Evolutionary conservation across 2,113 vertebrate genomes (phyloP), one percentile per base, ranked within the genome.

Genomic region (Ramphastos sulfuratus): DNA sequence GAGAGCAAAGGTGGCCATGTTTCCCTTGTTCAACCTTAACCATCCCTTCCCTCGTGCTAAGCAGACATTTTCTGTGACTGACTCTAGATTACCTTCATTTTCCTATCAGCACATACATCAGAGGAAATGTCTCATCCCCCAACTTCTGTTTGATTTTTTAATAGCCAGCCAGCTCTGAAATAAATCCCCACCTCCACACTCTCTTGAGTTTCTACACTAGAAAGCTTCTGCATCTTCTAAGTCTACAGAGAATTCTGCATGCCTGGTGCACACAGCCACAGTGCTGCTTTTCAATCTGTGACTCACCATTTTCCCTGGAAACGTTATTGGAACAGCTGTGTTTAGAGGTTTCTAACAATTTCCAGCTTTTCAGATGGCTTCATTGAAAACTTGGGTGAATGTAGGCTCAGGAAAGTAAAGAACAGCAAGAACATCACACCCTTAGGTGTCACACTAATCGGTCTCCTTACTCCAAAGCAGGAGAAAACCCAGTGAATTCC

Each of bases 21-120:
- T 93, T 86, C 70, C 56, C 70, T 94, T 58, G 55, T 61, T 63
- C 66, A 94, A 94, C 81, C 55, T 56, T 78, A 81, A 74, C 56
- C 44, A 33, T 69, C 61, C 73, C 76, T 78, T 83, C 37, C 70
- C 61, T 60, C 0, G 0, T 48, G 73, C 58, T 80, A 86, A 64
- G 46, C 30, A 92, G 73, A 66, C 55, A 65, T 83, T 67, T 76
- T 83, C 48, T 61, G 39, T 73, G 78, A 59, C 69, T 87, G 63
- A 28, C 64, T 65, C 79, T 33, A 54, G 25, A 60, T 23, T 64
- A 42, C 69, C 39, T 82, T 61, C 19, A 33, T 81, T 82, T 76
- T 65, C 81, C 59, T 82, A 46, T 55, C 89, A 82, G 64, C 44
- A 46, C 35, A 6, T 37, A 13, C 28, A 92, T 33, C 55, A 92